These are phyloP conservation scores for Chamaea fasciata DNA, from an alignment of 2,113 vertebrate species.

Conservation along the genomic window DNA sequence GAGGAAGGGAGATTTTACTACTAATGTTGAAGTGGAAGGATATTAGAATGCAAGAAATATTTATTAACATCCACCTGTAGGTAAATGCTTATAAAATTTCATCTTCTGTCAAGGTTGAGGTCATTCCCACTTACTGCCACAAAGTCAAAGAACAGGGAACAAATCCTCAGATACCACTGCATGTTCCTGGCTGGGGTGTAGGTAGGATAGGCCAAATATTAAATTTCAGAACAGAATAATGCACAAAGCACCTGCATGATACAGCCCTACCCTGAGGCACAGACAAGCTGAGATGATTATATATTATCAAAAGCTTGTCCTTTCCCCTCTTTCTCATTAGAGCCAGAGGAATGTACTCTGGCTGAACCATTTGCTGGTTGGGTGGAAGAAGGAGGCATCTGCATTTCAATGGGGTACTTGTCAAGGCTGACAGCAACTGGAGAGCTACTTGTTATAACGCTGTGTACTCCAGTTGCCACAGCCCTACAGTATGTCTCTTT, in stretches of 20 bases:
- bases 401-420: constrained; percentile 11
- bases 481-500: background rate
- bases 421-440: constrained; percentile 5
- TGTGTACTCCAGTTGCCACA: background rate
- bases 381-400: background rate
- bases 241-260: background rate
- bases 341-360: background rate
- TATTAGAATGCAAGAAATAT: constrained; percentile 12
- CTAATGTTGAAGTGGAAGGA: background rate
- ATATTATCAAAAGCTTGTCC: background rate
- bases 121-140: background rate
- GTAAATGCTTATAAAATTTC: background rate
- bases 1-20: constrained; percentile 4
- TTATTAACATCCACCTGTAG: background rate
- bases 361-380: background rate
- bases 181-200: background rate
- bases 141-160: background rate
- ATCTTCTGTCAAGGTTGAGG: background rate
- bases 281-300: background rate
- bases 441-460: background rate
- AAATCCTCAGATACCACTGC: background rate
- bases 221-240: background rate
- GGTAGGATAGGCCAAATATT: background rate
- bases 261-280: background rate
- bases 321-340: constrained; percentile 6